Evolutionary conservation across 1,140 invertebrate species (phyloP).

Genomic region (Littorina saxatilis): DNA sequence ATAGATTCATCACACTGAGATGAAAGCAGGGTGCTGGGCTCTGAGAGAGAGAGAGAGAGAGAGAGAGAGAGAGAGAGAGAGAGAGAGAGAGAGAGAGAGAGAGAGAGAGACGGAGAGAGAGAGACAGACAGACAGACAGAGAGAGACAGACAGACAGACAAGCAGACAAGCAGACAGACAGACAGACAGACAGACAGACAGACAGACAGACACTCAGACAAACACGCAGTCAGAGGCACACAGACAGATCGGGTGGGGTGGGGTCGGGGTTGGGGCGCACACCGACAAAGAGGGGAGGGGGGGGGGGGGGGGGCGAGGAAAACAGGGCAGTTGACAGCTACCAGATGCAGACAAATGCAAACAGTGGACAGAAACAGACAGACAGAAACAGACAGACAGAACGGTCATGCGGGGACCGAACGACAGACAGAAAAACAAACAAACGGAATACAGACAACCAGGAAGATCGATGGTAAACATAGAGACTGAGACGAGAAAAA

Average conservation of each 20-base stretch:
- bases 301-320: not conserved
- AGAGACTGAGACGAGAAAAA: not conserved
- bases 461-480: not conserved
- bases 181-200: not conserved
- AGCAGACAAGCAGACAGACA: not conserved
- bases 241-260: not conserved
- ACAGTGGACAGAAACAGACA: not conserved
- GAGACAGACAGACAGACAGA: slow-evolving; percentile 1
- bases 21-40: not conserved
- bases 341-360: not conserved
- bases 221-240: no score
- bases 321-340: not conserved
- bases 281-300: not conserved
- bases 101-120: not conserved
- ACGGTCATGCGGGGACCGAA: no score
- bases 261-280: not conserved
- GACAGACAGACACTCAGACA: slow-evolving; percentile 5
- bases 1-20: no score
- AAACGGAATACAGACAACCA: not conserved
- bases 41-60: not conserved
- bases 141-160: not conserved
- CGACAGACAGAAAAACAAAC: no score
- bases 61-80: not conserved
- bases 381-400: not conserved
- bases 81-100: not conserved